phyloP scores from a whole-genome alignment of 2,113 vertebrate species.

The Pterocles gutturalis region DNA sequence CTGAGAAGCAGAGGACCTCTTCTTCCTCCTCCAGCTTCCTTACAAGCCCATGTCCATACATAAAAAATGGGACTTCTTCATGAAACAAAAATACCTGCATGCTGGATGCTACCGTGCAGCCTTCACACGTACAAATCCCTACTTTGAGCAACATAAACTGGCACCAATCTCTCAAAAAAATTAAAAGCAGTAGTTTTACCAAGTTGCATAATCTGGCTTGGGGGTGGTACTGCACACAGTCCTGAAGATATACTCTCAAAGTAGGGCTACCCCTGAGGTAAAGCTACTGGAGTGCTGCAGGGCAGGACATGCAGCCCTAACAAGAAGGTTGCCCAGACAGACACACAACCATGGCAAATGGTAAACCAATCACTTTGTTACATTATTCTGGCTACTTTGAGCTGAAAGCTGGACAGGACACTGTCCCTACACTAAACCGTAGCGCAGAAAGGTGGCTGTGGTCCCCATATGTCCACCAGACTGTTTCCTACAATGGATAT shows the following conservation, averaged over 20 bases:
- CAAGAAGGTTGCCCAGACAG: background rate
- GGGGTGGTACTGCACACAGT: background rate
- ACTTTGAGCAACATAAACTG: background rate
- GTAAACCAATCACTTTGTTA: background rate
- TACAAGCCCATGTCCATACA: background rate
- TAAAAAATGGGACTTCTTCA: background rate
- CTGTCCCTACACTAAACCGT: background rate
- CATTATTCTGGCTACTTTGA: background rate
- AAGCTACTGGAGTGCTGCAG: background rate
- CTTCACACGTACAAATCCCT: background rate
- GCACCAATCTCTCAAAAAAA: background rate
- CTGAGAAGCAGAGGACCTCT: background rate
- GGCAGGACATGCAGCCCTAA: background rate
- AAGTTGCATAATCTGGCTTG: background rate
- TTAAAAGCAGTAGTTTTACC: background rate
- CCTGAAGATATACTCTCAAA: background rate
- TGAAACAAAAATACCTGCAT: background rate
- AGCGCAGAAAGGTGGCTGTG: background rate
- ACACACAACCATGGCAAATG: background rate
- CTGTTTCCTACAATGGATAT: background rate
- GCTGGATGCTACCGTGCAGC: background rate
- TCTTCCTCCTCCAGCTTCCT: background rate
- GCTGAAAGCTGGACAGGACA: background rate
- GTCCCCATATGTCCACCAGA: background rate
- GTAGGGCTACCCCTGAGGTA: background rate